Evolutionary conservation across 2,888 invertebrate genomes (phyloP).

Genomic region (Rhagium mordax): DNA sequence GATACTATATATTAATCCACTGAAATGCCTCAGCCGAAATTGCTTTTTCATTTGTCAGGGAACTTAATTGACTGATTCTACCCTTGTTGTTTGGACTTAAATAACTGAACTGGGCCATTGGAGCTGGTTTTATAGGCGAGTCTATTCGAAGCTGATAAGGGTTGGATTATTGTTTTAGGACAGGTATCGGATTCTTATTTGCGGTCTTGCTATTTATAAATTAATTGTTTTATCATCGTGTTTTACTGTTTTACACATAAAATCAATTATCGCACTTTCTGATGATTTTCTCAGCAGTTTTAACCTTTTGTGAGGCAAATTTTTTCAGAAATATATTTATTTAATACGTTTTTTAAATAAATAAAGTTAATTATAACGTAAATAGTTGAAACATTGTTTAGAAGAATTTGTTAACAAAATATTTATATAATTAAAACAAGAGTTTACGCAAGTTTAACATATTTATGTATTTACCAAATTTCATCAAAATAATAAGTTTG

Average conservation of each 20-base stretch:
- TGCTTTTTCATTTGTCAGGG: constrained; percentile 20
- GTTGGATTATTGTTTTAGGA: constrained; percentile 33
- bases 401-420: no score
- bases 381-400: no score
- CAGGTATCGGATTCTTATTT: constrained; percentile 24
- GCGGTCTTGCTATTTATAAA: constrained; percentile 29
- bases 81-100: constrained; percentile 1
- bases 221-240: constrained; percentile 21
- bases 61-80: constrained; percentile 15
- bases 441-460: no score
- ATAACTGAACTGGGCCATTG: constrained; percentile 12
- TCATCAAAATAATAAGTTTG: no score
- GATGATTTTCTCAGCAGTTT: no score
- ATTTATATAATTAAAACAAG: no score
- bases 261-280: no score
- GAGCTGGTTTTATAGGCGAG: constrained; percentile 24
- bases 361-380: no score
- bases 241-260: not conserved
- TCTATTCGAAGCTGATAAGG: constrained; percentile 30
- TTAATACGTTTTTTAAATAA: no score
- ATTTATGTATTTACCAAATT: no score
- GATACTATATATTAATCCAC: not conserved
- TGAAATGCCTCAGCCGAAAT: constrained; percentile 1
- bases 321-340: no score
- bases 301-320: no score